Evolutionary conservation across 2,113 vertebrate genomes (phyloP).

Genomic region (Taxidea taxus): DNA sequence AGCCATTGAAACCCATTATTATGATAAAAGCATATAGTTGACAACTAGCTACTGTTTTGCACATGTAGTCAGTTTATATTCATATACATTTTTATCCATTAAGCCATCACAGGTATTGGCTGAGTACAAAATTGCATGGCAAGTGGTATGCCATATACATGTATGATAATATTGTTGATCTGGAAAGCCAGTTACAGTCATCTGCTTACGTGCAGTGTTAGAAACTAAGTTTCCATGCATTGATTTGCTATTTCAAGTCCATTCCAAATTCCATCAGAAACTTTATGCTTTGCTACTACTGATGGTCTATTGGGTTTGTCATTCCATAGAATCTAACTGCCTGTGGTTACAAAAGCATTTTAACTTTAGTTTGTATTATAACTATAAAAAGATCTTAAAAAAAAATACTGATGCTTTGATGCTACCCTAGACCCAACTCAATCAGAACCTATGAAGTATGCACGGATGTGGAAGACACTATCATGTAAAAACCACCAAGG

Average conservation of each 20-base stretch:
- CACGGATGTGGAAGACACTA: background rate
- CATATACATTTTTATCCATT: background rate
- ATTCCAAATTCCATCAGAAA: background rate
- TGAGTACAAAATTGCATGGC: background rate
- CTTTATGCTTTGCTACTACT: background rate
- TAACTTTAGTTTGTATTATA: background rate
- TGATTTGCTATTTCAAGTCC: background rate
- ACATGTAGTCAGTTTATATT: background rate
- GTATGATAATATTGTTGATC: background rate
- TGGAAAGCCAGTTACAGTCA: background rate
- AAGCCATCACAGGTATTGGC: background rate
- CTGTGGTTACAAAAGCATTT: background rate
- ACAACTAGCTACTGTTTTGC: background rate
- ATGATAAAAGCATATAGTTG: background rate
- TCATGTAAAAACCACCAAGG: background rate
- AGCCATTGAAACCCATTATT: background rate
- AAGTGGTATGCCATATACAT: background rate
- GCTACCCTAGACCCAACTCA: background rate
- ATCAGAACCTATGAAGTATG: background rate
- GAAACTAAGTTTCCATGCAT: background rate
- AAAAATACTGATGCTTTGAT: background rate
- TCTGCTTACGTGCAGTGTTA: background rate
- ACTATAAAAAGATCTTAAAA: background rate
- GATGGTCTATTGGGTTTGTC: background rate
- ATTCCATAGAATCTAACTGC: background rate